These are phyloP conservation scores for Amia ocellicauda DNA, from an alignment of 2,113 vertebrate genomes.

Conservation along the genomic window DNA sequence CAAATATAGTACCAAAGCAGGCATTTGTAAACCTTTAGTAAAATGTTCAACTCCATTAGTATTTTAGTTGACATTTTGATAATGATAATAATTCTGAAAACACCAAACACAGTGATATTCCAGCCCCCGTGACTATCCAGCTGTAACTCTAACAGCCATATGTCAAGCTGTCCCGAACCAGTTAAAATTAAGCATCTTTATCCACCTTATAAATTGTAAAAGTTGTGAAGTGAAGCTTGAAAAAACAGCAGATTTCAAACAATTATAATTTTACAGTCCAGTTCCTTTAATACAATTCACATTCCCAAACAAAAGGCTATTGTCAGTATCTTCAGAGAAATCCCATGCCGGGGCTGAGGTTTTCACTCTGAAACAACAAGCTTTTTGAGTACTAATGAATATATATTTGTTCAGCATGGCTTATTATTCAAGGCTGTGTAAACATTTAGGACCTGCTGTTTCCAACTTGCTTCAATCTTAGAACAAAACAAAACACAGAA, in stretches of 20 bases:
- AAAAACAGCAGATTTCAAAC: neutral
- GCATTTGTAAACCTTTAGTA: too few relatives aligned
- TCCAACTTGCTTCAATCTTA: neutral
- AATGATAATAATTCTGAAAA: neutral
- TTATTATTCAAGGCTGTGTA: neutral
- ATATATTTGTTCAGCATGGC: neutral
- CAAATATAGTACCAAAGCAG: too few relatives aligned
- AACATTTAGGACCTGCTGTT: neutral
- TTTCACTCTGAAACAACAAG: neutral
- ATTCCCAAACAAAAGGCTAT: neutral
- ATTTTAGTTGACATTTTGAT: neutral
- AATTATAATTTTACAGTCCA: neutral
- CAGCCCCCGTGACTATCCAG: neutral
- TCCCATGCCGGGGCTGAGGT: neutral
- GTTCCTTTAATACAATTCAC: too few relatives aligned
- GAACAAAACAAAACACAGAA: neutral
- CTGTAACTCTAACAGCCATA: neutral
- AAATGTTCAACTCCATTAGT: neutral
- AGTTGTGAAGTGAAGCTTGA: neutral
- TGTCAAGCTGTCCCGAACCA: neutral
- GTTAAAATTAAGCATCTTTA: conserved; percentile 1
- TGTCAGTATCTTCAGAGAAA: neutral
- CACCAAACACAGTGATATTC: conserved; percentile 5
- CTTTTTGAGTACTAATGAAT: neutral
- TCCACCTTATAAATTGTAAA: neutral